Percentiles rank a stretch among this genome's conserved stretches.
Conservation (phyloP, 2,113 vertebrate genomes). For the Xiphophorus couchianus region DNA sequence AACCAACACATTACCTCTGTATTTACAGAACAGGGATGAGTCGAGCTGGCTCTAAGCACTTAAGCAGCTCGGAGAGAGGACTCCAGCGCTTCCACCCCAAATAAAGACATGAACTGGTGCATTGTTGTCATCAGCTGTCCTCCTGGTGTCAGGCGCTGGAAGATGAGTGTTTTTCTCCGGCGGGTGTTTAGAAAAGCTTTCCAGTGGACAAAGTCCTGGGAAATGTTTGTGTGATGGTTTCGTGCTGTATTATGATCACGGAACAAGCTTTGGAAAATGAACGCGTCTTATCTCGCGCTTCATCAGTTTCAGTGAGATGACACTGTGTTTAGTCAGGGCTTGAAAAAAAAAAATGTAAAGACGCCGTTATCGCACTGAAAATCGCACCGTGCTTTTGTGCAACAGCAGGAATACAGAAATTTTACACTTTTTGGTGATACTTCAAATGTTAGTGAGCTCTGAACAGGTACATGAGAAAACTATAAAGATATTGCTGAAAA, state of each 20-base stretch:
- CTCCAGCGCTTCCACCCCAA: conserved; percentile 71
- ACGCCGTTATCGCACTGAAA: neutral
- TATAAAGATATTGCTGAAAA: neutral
- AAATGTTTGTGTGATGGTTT: conserved; percentile 72
- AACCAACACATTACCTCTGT: conserved; percentile 37
- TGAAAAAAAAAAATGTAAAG: conserved; percentile 4
- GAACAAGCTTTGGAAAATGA: conserved; percentile 56
- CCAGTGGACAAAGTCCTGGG: conserved; percentile 68
- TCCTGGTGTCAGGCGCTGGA: conserved; percentile 64
- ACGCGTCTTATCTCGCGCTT: conserved; percentile 36
- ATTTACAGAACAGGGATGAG: conserved; percentile 74
- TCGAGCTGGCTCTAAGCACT: conserved; percentile 61
- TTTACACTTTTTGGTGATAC: neutral
- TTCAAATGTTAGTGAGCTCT: no score
- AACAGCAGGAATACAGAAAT: neutral
- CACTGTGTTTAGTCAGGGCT: conserved; percentile 25
- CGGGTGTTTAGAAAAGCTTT: conserved; percentile 75
- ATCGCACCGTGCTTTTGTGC: conserved; percentile 1
- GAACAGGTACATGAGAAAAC: neutral
- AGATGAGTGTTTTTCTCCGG: conserved; percentile 61
- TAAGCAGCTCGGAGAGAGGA: conserved; percentile 53
- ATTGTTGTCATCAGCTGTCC: conserved; percentile 70
- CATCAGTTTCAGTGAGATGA: conserved; percentile 21
- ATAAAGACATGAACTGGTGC: conserved; percentile 76
- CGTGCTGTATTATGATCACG: conserved; percentile 49